A percentile compares a stretch with the other conserved stretches of the same genome.
phyloP scores from a whole-genome alignment of 2,113 vertebrate genomes.

The Entomyzon cyanotis region DNA sequence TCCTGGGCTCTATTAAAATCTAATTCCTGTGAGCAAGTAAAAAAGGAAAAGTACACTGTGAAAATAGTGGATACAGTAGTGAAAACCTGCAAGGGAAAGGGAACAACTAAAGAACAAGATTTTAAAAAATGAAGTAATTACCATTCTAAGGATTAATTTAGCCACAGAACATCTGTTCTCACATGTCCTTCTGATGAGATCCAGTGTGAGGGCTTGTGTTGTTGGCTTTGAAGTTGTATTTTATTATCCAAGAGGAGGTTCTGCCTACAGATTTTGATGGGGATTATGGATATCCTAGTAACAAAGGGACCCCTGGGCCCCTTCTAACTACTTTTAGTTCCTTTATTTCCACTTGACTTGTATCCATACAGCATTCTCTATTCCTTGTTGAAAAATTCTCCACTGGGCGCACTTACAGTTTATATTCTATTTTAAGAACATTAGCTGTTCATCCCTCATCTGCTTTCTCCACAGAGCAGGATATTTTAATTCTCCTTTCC shows the following conservation, averaged over 20 bases:
- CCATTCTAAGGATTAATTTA: neutral
- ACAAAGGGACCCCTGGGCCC: neutral
- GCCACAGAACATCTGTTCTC: conserved; percentile 23
- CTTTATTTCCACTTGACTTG: neutral
- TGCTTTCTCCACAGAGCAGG: neutral
- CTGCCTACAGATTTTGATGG: neutral
- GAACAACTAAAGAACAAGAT: neutral
- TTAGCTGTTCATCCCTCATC: neutral
- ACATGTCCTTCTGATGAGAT: neutral
- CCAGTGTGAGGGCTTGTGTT: neutral
- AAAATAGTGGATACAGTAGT: neutral
- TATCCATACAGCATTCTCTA: neutral
- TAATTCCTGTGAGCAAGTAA: neutral
- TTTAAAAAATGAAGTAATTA: neutral
- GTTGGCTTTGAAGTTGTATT: neutral
- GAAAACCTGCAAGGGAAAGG: neutral
- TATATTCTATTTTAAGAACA: neutral
- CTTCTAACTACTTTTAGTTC: neutral
- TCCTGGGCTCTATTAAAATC: neutral
- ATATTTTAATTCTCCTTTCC: neutral
- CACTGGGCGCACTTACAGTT: neutral
- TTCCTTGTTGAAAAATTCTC: neutral
- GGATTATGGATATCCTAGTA: neutral
- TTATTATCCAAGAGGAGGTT: neutral
- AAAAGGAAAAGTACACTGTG: neutral